These are phyloP conservation scores for Melanotaenia pygmaea DNA, from an alignment of 2,797 vertebrate species.

Conservation along the genomic window DNA sequence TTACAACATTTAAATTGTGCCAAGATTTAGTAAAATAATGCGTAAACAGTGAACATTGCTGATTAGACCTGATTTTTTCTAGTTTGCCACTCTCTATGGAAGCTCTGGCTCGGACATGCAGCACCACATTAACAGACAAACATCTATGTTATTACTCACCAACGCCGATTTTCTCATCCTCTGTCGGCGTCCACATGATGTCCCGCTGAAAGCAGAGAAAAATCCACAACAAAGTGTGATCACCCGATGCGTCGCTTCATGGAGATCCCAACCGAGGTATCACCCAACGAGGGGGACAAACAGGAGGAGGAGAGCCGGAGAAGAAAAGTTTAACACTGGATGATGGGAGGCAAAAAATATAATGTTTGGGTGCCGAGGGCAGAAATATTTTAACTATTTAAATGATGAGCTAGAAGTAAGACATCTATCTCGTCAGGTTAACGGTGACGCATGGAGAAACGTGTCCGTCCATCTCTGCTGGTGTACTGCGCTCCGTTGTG, in stretches of 20 bases:
- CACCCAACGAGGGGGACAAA: neutral
- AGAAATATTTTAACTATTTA: neutral
- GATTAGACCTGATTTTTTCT: no score
- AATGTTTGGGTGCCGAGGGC: neutral
- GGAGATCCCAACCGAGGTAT: conserved; percentile 47
- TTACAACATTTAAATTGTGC: neutral
- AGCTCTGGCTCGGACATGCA: neutral
- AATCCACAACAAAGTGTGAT: conserved; percentile 49
- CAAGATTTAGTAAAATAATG: neutral
- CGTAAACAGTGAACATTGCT: neutral
- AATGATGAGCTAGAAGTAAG: neutral
- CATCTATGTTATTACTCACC: conserved; percentile 83
- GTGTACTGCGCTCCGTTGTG: neutral
- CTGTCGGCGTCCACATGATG: conserved; percentile 92
- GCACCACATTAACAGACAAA: neutral
- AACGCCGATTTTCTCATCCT: conserved; percentile 95
- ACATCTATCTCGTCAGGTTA: conserved; percentile 18
- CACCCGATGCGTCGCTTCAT: conserved; percentile 62
- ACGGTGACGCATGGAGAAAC: conserved; percentile 37
- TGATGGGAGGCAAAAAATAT: neutral
- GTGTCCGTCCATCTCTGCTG: conserved; percentile 34
- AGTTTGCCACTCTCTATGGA: neutral
- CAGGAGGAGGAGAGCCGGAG: neutral
- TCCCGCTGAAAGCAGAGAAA: conserved; percentile 44
- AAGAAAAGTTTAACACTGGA: conserved; percentile 47